Percentiles rank a stretch among this genome's conserved stretches.
Conservation (phyloP, 2,888 invertebrate species). For the Leucania comma region DNA sequence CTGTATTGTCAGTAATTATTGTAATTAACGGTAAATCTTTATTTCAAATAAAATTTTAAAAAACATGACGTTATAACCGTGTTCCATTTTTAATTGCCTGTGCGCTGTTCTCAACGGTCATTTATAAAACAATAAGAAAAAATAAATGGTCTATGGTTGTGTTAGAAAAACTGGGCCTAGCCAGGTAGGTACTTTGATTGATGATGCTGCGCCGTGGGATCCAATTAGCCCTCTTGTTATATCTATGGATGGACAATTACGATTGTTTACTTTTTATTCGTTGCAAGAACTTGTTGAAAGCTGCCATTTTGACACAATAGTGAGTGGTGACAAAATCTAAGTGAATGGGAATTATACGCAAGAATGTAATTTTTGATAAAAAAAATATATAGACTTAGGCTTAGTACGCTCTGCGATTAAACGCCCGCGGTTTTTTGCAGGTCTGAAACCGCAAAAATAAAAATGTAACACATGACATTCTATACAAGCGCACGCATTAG, state of each 20-base stretch:
- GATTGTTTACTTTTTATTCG: slow-evolving; percentile 48
- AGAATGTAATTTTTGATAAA: not conserved
- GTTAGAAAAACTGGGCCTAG: slow-evolving; percentile 53
- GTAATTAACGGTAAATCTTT: slow-evolving; percentile 28
- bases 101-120: slow-evolving; percentile 45
- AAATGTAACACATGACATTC: no score
- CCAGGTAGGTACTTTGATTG: slow-evolving; percentile 55
- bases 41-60: slow-evolving; percentile 25
- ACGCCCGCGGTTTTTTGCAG: no score
- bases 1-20: slow-evolving; percentile 18
- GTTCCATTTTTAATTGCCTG: slow-evolving; percentile 42
- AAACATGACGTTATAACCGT: slow-evolving; percentile 25
- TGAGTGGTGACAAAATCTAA: not conserved
- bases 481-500: no score
- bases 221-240: slow-evolving; percentile 62
- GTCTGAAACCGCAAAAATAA: no score
- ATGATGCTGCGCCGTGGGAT: slow-evolving; percentile 61
- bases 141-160: slow-evolving; percentile 31
- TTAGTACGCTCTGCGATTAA: no score
- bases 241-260: slow-evolving; percentile 52
- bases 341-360: not conserved
- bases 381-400: not conserved
- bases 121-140: slow-evolving; percentile 46
- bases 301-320: slow-evolving; percentile 35
- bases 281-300: slow-evolving; percentile 43